phyloP scores from a whole-genome alignment of 1,140 invertebrate species.

The Drosophila hydei region DNA sequence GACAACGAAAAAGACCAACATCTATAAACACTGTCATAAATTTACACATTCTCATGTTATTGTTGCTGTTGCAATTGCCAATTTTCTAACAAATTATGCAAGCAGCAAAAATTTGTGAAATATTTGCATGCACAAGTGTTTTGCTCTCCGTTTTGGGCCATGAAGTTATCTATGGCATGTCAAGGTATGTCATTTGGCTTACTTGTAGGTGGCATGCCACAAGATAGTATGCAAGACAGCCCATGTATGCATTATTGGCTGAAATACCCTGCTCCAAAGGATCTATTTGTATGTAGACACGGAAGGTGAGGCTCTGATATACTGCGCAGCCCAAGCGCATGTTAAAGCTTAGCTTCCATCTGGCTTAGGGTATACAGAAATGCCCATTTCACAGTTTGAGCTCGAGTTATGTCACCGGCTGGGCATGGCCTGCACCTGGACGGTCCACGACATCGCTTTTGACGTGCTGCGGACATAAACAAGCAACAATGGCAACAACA shows the following conservation, averaged over 20 bases:
- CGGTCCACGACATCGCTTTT: conserved; percentile 21
- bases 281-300: too few species aligned
- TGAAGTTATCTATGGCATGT: conserved; percentile 27
- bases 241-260: conserved; percentile 3
- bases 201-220: conserved; percentile 27
- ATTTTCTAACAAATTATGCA: conserved; percentile 77
- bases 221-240: conserved; percentile 9
- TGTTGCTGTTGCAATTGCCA: conserved; percentile 38
- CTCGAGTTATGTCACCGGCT: conserved; percentile 49
- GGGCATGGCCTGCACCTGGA: conserved; percentile 43
- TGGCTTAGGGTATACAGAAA: conserved; percentile 22
- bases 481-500: conserved; percentile 21
- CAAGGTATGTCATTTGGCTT: conserved; percentile 12
- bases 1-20: conserved; percentile 16
- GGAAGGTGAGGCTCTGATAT: not conserved
- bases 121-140: conserved; percentile 79
- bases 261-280: not conserved
- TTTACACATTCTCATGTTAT: conserved; percentile 73
- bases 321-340: not conserved
- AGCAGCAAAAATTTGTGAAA: conserved; percentile 57
- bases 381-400: conserved; percentile 21
- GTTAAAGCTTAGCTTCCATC: not conserved
- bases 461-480: conserved; percentile 40
- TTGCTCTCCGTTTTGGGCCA: conserved; percentile 29
- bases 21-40: conserved; percentile 57